Conservation (phyloP, 2,888 invertebrate genomes). For the Apodemia mormo region DNA sequence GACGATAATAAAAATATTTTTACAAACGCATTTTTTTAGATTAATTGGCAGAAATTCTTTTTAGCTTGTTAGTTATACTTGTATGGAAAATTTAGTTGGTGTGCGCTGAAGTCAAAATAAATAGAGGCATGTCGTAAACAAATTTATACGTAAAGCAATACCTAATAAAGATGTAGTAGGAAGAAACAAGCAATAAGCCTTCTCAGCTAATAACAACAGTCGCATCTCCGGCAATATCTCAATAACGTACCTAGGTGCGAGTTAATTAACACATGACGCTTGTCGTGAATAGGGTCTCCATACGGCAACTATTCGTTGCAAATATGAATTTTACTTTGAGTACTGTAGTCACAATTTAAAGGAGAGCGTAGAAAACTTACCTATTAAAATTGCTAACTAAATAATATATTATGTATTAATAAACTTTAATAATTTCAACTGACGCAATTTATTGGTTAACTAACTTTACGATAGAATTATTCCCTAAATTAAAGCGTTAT, state of each 20-base stretch:
- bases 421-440: too few species aligned
- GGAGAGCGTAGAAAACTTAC: too few species aligned
- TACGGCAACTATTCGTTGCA: not conserved
- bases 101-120: slow-evolving; percentile 19
- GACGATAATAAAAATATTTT: too few species aligned
- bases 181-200: slow-evolving; percentile 71
- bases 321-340: too few species aligned
- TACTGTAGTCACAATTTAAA: too few species aligned
- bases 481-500: too few species aligned
- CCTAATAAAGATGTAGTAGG: slow-evolving; percentile 38
- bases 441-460: too few species aligned
- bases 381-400: too few species aligned
- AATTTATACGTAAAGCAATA: slow-evolving; percentile 37
- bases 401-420: too few species aligned
- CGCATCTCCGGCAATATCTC: slow-evolving; percentile 75
- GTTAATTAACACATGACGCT: slow-evolving; percentile 81
- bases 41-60: too few species aligned
- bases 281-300: slow-evolving; percentile 54
- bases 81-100: not conserved
- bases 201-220: slow-evolving; percentile 76
- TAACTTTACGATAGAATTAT: too few species aligned
- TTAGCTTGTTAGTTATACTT: not conserved
- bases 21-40: too few species aligned
- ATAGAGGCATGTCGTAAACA: slow-evolving; percentile 26
- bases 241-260: slow-evolving; percentile 76